Evolutionary conservation across 2,797 vertebrate species (phyloP).

Genomic region (Hephaestus fuliginosus): DNA sequence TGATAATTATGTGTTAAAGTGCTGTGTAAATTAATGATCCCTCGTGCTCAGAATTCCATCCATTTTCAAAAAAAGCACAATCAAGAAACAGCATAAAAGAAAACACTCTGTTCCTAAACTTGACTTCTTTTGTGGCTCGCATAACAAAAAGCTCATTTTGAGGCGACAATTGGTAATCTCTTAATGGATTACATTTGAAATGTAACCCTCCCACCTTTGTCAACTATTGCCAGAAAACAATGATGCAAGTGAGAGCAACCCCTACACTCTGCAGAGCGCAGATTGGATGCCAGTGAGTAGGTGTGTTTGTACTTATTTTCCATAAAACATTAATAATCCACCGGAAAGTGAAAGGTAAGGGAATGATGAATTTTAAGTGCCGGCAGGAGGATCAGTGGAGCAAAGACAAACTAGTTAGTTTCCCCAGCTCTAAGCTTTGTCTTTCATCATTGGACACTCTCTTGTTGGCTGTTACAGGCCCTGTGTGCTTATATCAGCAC

Average conservation of each 20-base stretch:
- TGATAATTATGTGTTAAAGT: not conserved
- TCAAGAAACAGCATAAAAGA: not conserved
- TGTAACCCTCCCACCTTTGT: conserved; percentile 63
- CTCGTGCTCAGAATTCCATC: not conserved
- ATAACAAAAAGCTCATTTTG: conserved; percentile 34
- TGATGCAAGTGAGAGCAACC: conserved; percentile 77
- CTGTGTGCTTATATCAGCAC: conserved; percentile 72
- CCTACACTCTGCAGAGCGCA: conserved; percentile 42
- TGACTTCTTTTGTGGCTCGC: conserved; percentile 20
- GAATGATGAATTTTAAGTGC: conserved; percentile 77
- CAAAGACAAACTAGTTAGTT: conserved; percentile 70
- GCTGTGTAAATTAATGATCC: not conserved
- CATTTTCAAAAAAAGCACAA: not conserved
- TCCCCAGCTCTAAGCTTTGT: conserved; percentile 57
- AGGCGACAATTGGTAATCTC: conserved; percentile 43
- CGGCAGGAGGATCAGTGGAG: conserved; percentile 63
- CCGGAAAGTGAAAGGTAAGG: conserved; percentile 73
- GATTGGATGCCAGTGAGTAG: conserved; percentile 53
- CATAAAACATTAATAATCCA: conserved; percentile 77
- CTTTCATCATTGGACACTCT: conserved; percentile 68
- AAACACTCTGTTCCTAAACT: not conserved
- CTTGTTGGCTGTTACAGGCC: conserved; percentile 69
- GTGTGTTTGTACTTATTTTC: conserved; percentile 73
- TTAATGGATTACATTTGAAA: conserved; percentile 66
- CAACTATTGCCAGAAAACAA: conserved; percentile 57